phyloP scores from a whole-genome alignment of 2,113 vertebrate genomes.

The Aspidoscelis tigris region DNA sequence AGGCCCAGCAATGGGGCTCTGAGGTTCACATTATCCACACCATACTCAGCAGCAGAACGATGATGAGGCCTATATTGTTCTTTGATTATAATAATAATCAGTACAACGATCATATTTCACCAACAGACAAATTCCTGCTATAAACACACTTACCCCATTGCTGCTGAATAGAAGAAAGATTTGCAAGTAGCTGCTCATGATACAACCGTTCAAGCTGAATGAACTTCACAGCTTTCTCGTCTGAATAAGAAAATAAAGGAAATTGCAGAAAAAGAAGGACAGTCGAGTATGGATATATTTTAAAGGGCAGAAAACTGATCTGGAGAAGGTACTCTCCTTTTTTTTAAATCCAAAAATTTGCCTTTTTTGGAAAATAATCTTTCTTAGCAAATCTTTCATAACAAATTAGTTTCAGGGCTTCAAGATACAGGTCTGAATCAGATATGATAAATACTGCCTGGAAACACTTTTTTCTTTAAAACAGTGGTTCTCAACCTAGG shows the following conservation, averaged over 20 bases:
- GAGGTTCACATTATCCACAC: too few species aligned
- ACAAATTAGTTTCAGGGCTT: not conserved
- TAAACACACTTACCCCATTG: slow-evolving; percentile 86
- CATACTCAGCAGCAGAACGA: too few species aligned
- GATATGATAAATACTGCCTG: too few species aligned
- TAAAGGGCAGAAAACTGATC: slow-evolving; percentile 14
- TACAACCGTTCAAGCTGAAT: slow-evolving; percentile 92
- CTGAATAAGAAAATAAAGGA: slow-evolving; percentile 82
- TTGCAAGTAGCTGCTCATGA: slow-evolving; percentile 91
- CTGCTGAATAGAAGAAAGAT: slow-evolving; percentile 89
- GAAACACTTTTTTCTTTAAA: not conserved
- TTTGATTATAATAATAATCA: slow-evolving; percentile 40
- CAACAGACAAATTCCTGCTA: not conserved
- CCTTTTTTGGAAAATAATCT: not conserved
- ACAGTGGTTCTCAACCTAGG: too few species aligned
- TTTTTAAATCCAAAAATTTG: not conserved
- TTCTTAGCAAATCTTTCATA: not conserved
- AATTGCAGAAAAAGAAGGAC: slow-evolving; percentile 41
- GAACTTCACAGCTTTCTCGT: slow-evolving; percentile 92
- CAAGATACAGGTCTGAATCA: not conserved
- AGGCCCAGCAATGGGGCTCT: too few species aligned
- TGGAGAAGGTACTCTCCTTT: not conserved
- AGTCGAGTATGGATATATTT: not conserved
- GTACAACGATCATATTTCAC: slow-evolving; percentile 1
- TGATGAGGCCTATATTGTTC: not conserved